These are phyloP conservation scores for Chelonus formosanus DNA, from an alignment of 2,888 invertebrate genomes.

Conservation along the genomic window DNA sequence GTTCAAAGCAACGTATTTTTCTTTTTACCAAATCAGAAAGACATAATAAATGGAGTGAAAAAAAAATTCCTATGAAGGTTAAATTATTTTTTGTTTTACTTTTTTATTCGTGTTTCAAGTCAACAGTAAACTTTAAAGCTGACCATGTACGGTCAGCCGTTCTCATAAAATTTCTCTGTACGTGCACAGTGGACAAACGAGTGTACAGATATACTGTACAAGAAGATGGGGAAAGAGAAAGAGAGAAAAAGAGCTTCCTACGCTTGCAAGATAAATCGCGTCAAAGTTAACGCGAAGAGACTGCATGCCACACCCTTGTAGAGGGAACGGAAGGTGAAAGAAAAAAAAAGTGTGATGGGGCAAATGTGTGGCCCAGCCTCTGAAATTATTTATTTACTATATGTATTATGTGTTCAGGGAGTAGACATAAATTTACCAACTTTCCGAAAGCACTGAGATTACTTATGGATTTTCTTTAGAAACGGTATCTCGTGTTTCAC, in stretches of 20 bases:
- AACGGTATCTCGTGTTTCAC: conserved; percentile 25
- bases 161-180: conserved; percentile 53
- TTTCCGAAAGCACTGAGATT: conserved; percentile 9
- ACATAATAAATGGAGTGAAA: too few relatives aligned
- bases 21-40: too few relatives aligned
- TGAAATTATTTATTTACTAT: conserved; percentile 31
- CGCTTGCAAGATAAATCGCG: conserved; percentile 33
- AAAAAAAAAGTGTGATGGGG: conserved; percentile 3
- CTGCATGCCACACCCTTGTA: conserved; percentile 31
- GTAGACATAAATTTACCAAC: conserved; percentile 15
- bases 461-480: conserved; percentile 7
- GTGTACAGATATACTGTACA: conserved; percentile 18
- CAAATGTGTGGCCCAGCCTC: conserved; percentile 22
- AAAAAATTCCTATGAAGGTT: too few relatives aligned
- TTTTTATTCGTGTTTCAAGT: conserved; percentile 1
- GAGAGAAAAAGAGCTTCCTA: conserved; percentile 19
- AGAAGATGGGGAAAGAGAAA: conserved; percentile 1
- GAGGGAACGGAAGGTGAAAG: conserved; percentile 3
- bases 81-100: neutral
- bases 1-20: neutral
- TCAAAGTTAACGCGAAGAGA: conserved; percentile 36
- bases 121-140: conserved; percentile 24
- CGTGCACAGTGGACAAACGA: conserved; percentile 33
- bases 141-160: conserved; percentile 55
- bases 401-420: conserved; percentile 5